phyloP scores from a whole-genome alignment of 1,140 invertebrate species.

The Papilio polyxenes region DNA sequence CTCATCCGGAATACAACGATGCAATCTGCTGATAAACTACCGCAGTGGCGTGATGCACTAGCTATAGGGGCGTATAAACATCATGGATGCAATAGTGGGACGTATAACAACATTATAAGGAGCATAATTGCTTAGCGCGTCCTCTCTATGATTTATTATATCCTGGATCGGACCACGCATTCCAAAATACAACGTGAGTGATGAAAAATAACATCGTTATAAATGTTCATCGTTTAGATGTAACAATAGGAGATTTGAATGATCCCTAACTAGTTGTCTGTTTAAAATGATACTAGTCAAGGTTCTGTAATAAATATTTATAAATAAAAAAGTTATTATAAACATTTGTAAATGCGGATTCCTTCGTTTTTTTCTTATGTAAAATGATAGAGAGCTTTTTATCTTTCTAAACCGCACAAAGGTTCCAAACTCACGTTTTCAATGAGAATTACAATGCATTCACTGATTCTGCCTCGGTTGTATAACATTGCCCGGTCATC shows the following conservation, averaged over 20 bases:
- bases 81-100: conserved; percentile 18
- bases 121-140: conserved; percentile 23
- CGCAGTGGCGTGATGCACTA: conserved; percentile 21
- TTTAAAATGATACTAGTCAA: not conserved
- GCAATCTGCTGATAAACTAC: conserved; percentile 35
- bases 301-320: no score
- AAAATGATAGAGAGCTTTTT: not conserved
- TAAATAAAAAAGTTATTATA: no score
- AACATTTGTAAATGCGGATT: no score
- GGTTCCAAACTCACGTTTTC: not conserved
- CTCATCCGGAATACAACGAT: conserved; percentile 33
- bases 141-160: conserved; percentile 32
- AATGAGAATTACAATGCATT: conserved; percentile 9
- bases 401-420: not conserved
- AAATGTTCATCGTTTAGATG: conserved; percentile 26
- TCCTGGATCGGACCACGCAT: conserved; percentile 29
- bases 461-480: conserved; percentile 37
- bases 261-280: not conserved
- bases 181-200: conserved; percentile 32
- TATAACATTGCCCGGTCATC: conserved; percentile 51
- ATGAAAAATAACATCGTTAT: conserved; percentile 31
- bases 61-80: not conserved
- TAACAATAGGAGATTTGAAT: conserved; percentile 8
- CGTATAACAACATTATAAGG: conserved; percentile 12
- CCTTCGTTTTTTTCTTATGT: not conserved